These are phyloP conservation scores for Hypotaenidia philippensis DNA, from an alignment of 2,797 vertebrate species.

Conservation along the genomic window DNA sequence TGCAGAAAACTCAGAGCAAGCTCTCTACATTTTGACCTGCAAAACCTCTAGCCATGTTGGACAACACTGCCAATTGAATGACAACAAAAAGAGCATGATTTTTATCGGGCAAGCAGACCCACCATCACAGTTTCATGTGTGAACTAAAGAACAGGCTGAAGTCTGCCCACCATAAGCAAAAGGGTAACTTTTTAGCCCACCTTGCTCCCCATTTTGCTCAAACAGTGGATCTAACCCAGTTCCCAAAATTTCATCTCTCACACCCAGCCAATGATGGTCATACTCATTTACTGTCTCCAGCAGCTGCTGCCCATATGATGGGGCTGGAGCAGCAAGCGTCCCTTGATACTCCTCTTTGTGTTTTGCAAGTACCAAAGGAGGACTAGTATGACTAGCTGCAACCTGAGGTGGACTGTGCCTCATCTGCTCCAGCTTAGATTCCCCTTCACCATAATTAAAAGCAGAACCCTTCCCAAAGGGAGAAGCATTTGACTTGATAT, in stretches of 20 bases:
- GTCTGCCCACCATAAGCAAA: constrained; percentile 22
- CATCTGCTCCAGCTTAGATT: neutral
- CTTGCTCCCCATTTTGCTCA: neutral
- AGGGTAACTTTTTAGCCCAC: constrained; percentile 7
- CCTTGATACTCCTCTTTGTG: neutral
- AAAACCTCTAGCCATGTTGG: neutral
- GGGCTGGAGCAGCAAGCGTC: neutral
- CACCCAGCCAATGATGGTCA: neutral
- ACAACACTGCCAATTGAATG: neutral
- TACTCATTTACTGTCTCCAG: neutral
- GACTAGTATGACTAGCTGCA: neutral
- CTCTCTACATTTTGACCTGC: neutral
- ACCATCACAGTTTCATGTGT: neutral
- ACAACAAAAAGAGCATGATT: neutral
- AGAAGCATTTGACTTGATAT: neutral
- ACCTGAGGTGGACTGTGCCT: neutral
- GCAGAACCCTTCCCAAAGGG: neutral
- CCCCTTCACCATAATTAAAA: neutral
- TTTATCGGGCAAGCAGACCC: neutral
- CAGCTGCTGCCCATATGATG: neutral
- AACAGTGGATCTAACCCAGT: neutral
- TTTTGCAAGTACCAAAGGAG: neutral
- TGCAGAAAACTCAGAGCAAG: neutral
- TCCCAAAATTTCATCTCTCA: constrained; percentile 47
- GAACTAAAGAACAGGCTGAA: constrained; percentile 14